A percentile compares a stretch with the other conserved stretches of the same genome.
Evolutionary conservation across 92 coral and sea anemone species (phyloP).

Genomic region (Zoanthus solanderi): DNA sequence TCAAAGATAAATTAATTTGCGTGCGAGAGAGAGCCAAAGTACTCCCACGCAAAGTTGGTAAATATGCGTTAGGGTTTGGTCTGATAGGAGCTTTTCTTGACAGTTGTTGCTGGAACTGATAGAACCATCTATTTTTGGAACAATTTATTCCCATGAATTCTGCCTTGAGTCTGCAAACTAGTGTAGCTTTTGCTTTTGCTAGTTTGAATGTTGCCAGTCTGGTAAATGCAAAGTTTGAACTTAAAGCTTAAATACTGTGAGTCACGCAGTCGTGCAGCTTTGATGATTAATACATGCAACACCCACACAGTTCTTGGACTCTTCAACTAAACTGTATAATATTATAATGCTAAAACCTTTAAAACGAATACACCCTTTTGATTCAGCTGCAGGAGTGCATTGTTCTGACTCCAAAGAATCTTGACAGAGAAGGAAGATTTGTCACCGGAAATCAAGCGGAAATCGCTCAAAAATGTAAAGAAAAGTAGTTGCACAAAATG

Average conservation of each 20-base stretch:
- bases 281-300: constrained; percentile 40
- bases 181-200: not conserved
- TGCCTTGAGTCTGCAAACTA: constrained; percentile 17
- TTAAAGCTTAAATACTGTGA: constrained; percentile 7
- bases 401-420: not conserved
- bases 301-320: constrained; percentile 48
- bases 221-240: not conserved
- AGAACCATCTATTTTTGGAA: constrained; percentile 26
- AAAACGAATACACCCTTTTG: constrained; percentile 37
- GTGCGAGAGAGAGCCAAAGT: constrained; percentile 31
- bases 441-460: constrained; percentile 51
- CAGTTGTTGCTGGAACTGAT: constrained; percentile 11
- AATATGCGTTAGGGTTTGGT: constrained; percentile 39
- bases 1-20: constrained; percentile 46
- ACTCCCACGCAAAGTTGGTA: constrained; percentile 51
- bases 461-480: constrained; percentile 29
- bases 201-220: constrained; percentile 2
- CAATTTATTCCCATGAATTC: not conserved
- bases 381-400: not conserved
- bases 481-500: constrained; percentile 22
- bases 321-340: constrained; percentile 32
- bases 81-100: constrained; percentile 40
- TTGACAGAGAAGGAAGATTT: constrained; percentile 1
- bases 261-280: constrained; percentile 39
- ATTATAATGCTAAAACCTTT: constrained; percentile 41